Base-by-base conservation (phyloP, 2,797 vertebrate species). In the Buphagus erythrorhynchus region DNA sequence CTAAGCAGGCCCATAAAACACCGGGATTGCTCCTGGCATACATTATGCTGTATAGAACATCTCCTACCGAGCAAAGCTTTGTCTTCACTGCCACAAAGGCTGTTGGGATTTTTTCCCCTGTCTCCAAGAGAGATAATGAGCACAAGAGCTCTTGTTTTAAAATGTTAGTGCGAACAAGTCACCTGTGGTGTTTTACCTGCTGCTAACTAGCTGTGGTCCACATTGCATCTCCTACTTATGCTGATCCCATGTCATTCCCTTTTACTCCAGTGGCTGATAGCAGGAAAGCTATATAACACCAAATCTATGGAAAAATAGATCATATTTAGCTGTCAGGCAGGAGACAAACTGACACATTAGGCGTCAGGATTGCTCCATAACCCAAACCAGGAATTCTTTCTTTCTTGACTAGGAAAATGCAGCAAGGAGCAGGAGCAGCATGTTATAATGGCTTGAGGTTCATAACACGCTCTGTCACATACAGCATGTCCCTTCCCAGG, bases 1-100 rank as follows among this genome's bases (percentile, higher is more conserved):
- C 86, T 85, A 78, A n/a, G 59, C 24, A 4, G 85, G 74, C 83
- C 92, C 92, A 76, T 92, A 81, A 96, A 97, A 59, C 92, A 81
- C 61, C 18, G 6, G 82, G 69, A 81, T 81, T 86, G 83, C 92
- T 95, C 80, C 86, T 0, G 3, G 77, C 93, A 57, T 71, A 68
- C 68, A 48, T 93, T 86, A 83, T 36, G 7, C 72, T 3, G 0
- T 48, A 31, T 17, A 80, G 95, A 92, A 82, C 61, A 51, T 90
- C 88, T 93, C 83, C 78, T 73, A 67, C 76, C 0, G 16, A 86
- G 79, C 46, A 63, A 38, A 79, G 87, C 94, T 93, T 91, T 95
- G 92, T 92, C 86, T 95, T 90, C 5, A 0, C 65, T 49, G 63
- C 84, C 74, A 91, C 77, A 77, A 74, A 79, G 59, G 77, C 77